These are phyloP conservation scores for Andrena praecox DNA, from an alignment of 2,888 invertebrate species.

Conservation along the genomic window DNA sequence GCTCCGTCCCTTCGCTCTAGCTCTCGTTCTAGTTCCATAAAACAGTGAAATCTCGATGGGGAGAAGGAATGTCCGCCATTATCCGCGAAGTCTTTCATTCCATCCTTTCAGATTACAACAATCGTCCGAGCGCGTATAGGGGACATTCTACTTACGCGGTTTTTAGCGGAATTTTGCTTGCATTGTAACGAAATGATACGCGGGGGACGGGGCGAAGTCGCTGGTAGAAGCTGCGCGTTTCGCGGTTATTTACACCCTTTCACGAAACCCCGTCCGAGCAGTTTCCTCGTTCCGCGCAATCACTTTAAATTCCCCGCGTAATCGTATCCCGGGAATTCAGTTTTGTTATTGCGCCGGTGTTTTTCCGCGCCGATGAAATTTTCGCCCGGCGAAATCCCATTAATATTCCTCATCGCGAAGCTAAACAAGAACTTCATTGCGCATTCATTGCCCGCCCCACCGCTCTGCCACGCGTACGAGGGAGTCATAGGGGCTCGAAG, in stretches of 20 bases:
- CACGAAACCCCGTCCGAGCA: neutral
- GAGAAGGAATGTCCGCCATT: too few species aligned
- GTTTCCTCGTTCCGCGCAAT: neutral
- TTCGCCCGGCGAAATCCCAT: conserved; percentile 18
- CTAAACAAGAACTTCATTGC: conserved; percentile 54
- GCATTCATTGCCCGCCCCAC: conserved; percentile 44
- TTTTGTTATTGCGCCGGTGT: conserved; percentile 50
- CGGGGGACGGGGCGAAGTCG: neutral
- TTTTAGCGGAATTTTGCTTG: neutral
- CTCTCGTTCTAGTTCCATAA: too few species aligned
- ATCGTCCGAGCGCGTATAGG: too few species aligned
- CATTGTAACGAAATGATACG: neutral
- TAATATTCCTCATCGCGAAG: conserved; percentile 32
- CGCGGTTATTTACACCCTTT: neutral
- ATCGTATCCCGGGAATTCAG: conserved; percentile 24
- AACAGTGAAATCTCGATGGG: too few species aligned
- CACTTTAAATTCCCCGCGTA: conserved; percentile 18
- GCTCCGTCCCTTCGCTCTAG: neutral
- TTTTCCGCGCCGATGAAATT: conserved; percentile 43
- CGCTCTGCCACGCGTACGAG: conserved; percentile 7
- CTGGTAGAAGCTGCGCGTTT: neutral
- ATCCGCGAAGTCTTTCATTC: too few species aligned
- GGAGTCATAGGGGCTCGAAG: neutral
- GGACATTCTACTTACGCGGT: too few species aligned
- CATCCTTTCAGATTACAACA: too few species aligned